Evolutionary conservation across 1,140 invertebrate genomes (phyloP).

Genomic region (Aphelenchoides besseyi): DNA sequence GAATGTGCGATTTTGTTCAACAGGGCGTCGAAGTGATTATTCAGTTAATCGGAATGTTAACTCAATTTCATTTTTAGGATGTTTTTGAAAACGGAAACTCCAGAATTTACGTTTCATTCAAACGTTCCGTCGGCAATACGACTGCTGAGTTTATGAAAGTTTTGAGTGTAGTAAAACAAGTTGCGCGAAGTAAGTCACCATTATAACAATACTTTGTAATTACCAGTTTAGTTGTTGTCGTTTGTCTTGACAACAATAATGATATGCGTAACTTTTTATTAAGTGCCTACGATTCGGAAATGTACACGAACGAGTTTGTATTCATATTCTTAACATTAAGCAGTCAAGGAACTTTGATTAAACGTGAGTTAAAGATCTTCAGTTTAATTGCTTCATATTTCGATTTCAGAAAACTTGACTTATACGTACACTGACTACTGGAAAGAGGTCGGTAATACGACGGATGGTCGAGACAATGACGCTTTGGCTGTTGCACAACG

Average conservation of each 20-base stretch:
- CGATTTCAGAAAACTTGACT: background rate
- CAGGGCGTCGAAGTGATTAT: constrained; percentile 28
- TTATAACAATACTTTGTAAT: background rate
- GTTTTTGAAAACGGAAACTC: background rate
- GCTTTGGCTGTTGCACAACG: constrained; percentile 27
- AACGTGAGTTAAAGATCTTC: constrained; percentile 24
- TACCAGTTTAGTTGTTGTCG: constrained; percentile 36
- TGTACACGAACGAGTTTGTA: constrained; percentile 41
- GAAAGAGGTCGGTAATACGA: background rate
- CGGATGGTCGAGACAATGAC: constrained; percentile 36
- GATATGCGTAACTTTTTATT: constrained; percentile 38
- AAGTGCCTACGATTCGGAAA: constrained; percentile 30
- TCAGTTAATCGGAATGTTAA: background rate
- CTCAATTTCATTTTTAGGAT: constrained; percentile 9
- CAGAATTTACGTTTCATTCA: constrained; percentile 21
- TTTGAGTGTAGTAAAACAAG: constrained; percentile 6
- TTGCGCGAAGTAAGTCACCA: constrained; percentile 7
- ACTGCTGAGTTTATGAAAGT: constrained; percentile 16
- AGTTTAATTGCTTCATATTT: background rate
- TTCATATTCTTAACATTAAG: constrained; percentile 33
- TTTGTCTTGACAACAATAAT: constrained; percentile 33
- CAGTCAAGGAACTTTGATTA: constrained; percentile 41
- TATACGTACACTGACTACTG: background rate
- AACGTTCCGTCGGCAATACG: constrained; percentile 23
- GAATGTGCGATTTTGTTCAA: constrained; percentile 40